phyloP scores from a whole-genome alignment of 1,140 invertebrate species.

The Dendrolimus kikuchii region DNA sequence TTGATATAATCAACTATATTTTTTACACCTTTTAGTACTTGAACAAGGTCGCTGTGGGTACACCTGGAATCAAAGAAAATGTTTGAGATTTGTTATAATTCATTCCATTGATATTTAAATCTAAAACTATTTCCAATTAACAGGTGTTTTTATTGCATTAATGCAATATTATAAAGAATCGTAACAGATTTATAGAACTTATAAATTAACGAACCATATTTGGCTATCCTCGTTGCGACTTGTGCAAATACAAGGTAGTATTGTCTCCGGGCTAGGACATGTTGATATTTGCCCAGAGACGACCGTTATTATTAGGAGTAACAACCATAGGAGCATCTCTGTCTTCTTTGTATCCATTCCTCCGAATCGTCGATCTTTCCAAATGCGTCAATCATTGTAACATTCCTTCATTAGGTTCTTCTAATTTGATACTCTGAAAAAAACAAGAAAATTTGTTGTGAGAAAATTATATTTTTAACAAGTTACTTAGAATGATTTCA shows the following conservation, averaged over 20 bases:
- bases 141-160: too few species aligned
- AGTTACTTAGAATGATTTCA: too few species aligned
- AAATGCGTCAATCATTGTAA: conserved; percentile 45
- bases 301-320: conserved; percentile 23
- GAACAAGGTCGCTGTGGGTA: conserved; percentile 86
- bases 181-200: not conserved
- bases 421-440: conserved; percentile 7
- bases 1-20: conserved; percentile 78
- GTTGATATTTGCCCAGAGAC: conserved; percentile 32
- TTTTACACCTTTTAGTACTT: conserved; percentile 81
- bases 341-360: conserved; percentile 49
- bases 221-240: conserved; percentile 77
- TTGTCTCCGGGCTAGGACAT: conserved; percentile 77
- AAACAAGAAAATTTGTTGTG: too few species aligned
- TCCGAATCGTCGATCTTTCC: conserved; percentile 16
- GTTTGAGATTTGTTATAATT: not conserved
- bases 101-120: too few species aligned
- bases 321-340: conserved; percentile 39
- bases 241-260: conserved; percentile 79
- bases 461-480: not conserved
- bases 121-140: too few species aligned
- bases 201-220: conserved; percentile 75
- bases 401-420: conserved; percentile 22
- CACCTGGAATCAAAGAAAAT: conserved; percentile 76
- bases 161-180: too few species aligned